Evolutionary conservation across 2,888 invertebrate genomes (phyloP), one percentile per base, ranked within the genome.

Genomic region (Urechis unicinctus): DNA sequence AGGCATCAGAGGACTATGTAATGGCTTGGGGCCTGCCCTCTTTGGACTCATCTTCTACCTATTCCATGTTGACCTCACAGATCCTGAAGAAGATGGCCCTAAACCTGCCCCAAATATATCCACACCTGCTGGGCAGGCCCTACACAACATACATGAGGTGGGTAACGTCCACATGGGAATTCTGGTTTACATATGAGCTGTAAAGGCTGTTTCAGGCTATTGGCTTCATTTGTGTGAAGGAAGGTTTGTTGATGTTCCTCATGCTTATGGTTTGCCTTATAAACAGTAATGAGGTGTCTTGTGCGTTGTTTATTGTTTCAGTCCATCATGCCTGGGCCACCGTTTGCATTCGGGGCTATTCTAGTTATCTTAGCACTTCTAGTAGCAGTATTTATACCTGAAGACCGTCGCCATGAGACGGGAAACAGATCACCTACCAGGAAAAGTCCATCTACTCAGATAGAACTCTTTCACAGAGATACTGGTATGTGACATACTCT

Each of bases 11-110:
- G 97, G 98, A 0, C 84, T 98, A 50, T 98, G 98, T 75, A 95
- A 96, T 76, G 97, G 97, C 21, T 84, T 98, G 51, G 98, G 98
- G 0, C 98, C 98, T 0, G 98, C 98, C 45, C 88, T 98, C 84
- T 98, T 93, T 78, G 98, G 98, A 22, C 87, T 97, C 66, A 91
- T 98, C 70, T 98, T 98, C 82, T 98, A 95, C 81, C 82, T 97
- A 72, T 99, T 97, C 81, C 91, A 97, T 79, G 97, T 99, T 64
- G 93, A 98, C 81, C 82, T 98, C 72, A 93, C 92, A 76, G 89
- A 88, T 24, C 28, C 24, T 13, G 36, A 36, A 9, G 36, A 36
- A 13, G 36, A 36, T 36, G 25, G 22, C 22, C 42, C 21, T 2
- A 22, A 24, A 6, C 42, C 13, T 4, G 21, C 3, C 6, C 17